A percentile compares a stretch with the other conserved stretches of the same genome.
Conservation (phyloP, 2,888 invertebrate genomes). For the Meliscaeva auricollis region DNA sequence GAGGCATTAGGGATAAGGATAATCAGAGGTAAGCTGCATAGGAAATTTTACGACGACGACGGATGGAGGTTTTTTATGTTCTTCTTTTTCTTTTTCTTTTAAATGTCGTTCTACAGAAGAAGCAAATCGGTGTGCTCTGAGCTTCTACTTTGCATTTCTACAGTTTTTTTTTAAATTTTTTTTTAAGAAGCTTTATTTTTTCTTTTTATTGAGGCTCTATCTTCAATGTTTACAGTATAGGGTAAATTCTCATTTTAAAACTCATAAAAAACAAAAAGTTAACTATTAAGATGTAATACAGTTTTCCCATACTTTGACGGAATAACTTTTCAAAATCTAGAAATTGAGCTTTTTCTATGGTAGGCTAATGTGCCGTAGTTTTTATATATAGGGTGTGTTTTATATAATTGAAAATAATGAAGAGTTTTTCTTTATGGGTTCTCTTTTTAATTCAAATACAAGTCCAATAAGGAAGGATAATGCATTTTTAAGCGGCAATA, state of each 20-base stretch:
- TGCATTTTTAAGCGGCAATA: constrained; percentile 56
- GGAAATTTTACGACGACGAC: constrained; percentile 73
- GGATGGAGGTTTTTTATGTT: constrained; percentile 58
- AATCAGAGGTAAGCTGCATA: constrained; percentile 81
- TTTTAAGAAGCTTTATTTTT: not conserved
- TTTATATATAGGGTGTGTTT: too few species aligned
- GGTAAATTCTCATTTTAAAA: not conserved
- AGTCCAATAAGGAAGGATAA: constrained; percentile 34
- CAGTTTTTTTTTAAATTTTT: not conserved
- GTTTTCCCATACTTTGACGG: too few species aligned
- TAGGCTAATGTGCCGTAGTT: too few species aligned
- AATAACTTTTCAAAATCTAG: too few species aligned
- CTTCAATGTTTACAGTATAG: not conserved
- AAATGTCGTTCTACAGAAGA: constrained; percentile 50
- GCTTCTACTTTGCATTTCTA: constrained; percentile 51
- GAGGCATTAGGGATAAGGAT: constrained; percentile 78
- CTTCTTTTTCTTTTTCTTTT: constrained; percentile 32
- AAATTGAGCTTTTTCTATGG: too few species aligned
- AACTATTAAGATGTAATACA: not conserved
- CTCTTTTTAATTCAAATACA: too few species aligned
- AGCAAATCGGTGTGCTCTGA: constrained; percentile 12
- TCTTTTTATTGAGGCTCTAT: constrained; percentile 31
- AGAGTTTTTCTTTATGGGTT: not conserved
- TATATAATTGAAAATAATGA: too few species aligned
- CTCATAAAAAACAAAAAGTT: not conserved